phyloP scores from a whole-genome alignment of 2,113 vertebrate genomes.

The Kryptolebias marmoratus region DNA sequence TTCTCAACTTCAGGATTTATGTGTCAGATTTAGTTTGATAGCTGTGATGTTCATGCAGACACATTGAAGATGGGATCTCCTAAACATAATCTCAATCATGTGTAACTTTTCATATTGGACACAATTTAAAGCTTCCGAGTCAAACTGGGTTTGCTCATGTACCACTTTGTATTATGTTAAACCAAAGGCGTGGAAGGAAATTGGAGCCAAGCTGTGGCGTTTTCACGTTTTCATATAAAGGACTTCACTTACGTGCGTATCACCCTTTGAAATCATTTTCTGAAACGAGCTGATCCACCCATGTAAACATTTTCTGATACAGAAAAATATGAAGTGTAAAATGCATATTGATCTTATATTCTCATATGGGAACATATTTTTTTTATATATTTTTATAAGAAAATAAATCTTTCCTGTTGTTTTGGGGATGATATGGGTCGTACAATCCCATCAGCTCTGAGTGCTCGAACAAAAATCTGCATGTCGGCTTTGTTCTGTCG shows the following conservation, averaged over 20 bases:
- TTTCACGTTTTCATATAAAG: neutral
- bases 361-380: constrained; percentile 63
- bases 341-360: constrained; percentile 68
- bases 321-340: constrained; percentile 81
- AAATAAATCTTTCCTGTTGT: constrained; percentile 78
- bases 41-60: neutral
- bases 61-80: constrained; percentile 1
- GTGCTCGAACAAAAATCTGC: constrained; percentile 47
- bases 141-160: constrained; percentile 7
- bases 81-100: constrained; percentile 21
- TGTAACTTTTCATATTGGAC: neutral
- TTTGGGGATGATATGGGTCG: constrained; percentile 37
- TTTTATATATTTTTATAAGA: constrained; percentile 63
- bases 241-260: neutral
- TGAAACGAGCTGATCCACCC: constrained; percentile 76
- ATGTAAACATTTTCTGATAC: constrained; percentile 85
- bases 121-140: constrained; percentile 1
- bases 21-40: constrained; percentile 34
- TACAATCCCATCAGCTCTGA: constrained; percentile 51
- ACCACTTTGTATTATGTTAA: constrained; percentile 18
- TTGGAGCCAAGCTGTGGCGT: neutral
- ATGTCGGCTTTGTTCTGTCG: constrained; percentile 40
- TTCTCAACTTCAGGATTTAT: constrained; percentile 32
- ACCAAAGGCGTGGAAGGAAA: constrained; percentile 14
- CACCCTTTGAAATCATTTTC: constrained; percentile 60